Percentiles rank a stretch among this genome's conserved stretches.
Conservation (phyloP, 1,140 invertebrate genomes). For the Drosophila kikkawai region DNA sequence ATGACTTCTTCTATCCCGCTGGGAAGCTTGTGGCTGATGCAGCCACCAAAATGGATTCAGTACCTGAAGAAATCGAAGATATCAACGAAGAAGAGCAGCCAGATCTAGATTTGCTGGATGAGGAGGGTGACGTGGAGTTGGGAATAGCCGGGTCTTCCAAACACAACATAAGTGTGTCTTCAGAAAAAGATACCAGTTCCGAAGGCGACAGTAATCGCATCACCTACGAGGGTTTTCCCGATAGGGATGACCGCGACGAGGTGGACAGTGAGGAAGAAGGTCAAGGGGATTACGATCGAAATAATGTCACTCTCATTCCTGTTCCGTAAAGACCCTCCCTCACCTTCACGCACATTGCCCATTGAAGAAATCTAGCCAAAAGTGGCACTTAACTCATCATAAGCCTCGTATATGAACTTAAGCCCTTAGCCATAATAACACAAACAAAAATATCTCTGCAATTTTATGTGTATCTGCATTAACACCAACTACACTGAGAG, state of each 20-base stretch:
- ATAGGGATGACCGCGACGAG: neutral
- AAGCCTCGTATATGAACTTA: constrained; percentile 48
- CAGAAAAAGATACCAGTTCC: no score
- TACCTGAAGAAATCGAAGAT: neutral
- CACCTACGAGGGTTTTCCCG: no score
- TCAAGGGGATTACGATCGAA: no score
- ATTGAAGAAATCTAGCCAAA: constrained; percentile 44
- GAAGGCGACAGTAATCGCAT: no score
- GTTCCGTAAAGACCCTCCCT: neutral
- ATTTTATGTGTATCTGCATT: constrained; percentile 54
- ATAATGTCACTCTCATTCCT: neutral
- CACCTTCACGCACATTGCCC: constrained; percentile 2
- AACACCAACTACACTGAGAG: constrained; percentile 9
- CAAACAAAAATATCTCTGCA: constrained; percentile 42
- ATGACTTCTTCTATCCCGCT: constrained; percentile 45
- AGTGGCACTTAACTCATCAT: constrained; percentile 63
- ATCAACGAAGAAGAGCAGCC: neutral
- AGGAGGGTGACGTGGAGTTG: neutral
- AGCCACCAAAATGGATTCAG: neutral
- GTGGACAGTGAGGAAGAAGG: neutral
- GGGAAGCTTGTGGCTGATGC: constrained; percentile 12
- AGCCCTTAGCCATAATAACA: constrained; percentile 45
- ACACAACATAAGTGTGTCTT: no score
- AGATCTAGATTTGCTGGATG: neutral
- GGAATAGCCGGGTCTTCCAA: neutral